Evolutionary conservation across 2,113 vertebrate species (phyloP).

Genomic region (Budorcas taxicolor): DNA sequence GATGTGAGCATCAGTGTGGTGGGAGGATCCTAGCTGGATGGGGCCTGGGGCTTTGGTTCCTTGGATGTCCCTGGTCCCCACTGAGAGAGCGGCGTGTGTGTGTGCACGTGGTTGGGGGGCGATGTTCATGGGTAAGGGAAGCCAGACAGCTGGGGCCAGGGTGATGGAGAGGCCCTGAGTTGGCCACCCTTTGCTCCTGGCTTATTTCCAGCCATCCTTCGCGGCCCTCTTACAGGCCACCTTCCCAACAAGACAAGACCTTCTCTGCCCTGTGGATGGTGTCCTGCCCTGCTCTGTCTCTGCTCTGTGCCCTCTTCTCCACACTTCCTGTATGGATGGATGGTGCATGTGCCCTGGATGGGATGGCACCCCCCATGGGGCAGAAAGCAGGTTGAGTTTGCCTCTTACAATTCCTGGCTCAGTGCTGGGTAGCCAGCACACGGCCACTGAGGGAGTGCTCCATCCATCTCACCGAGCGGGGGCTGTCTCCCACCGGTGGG

Average conservation of each 20-base stretch:
- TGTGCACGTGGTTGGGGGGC: fast-evolving
- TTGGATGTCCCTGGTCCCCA: background rate
- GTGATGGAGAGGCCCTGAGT: background rate
- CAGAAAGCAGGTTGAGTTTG: background rate
- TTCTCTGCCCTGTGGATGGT: background rate
- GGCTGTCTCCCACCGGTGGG: fast-evolving
- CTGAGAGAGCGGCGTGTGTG: fast-evolving
- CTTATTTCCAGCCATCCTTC: background rate
- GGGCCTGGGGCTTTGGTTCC: background rate
- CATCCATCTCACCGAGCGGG: fast-evolving
- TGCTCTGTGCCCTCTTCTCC: background rate
- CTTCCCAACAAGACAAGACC: background rate
- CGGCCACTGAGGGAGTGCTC: background rate
- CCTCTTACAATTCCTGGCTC: background rate
- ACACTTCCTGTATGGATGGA: background rate
- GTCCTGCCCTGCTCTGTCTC: too few relatives aligned
- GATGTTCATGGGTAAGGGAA: too few relatives aligned
- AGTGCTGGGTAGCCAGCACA: background rate
- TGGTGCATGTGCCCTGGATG: fast-evolving
- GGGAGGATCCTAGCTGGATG: background rate
- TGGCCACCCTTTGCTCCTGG: background rate
- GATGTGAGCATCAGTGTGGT: fast-evolving
- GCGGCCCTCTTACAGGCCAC: fast-evolving
- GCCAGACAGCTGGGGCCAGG: background rate
- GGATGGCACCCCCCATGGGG: background rate